These are phyloP conservation scores for Myiopsitta monachus DNA, from an alignment of 2,113 vertebrate species.

Conservation along the genomic window DNA sequence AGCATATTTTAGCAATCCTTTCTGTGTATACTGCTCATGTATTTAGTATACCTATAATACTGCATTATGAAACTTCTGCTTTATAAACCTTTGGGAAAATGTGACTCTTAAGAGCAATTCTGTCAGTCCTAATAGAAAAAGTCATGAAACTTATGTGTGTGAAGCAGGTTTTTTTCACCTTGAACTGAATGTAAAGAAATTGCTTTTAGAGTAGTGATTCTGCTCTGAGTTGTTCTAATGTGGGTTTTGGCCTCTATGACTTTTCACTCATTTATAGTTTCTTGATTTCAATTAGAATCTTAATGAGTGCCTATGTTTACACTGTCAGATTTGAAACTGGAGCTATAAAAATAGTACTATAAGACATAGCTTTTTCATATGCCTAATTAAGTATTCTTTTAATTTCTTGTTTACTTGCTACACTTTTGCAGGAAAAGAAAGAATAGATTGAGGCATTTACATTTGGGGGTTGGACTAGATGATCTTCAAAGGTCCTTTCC, in stretches of 20 bases:
- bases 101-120: neutral
- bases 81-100: neutral
- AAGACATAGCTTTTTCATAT: neutral
- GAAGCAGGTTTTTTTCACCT: neutral
- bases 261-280: neutral
- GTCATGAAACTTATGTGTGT: neutral
- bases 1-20: neutral
- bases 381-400: neutral
- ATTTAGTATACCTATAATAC: neutral
- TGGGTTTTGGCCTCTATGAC: fast-evolving
- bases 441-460: neutral
- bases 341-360: neutral
- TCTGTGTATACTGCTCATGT: neutral
- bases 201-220: neutral
- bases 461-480: neutral
- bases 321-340: neutral
- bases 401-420: neutral
- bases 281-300: neutral
- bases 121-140: neutral
- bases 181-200: neutral
- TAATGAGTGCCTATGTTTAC: neutral
- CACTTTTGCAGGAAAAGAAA: neutral
- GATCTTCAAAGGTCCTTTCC: neutral
- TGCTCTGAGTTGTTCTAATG: neutral
- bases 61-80: neutral